Base-by-base conservation (phyloP, 2,113 vertebrate genomes). In the Cyanoderma ruficeps region DNA sequence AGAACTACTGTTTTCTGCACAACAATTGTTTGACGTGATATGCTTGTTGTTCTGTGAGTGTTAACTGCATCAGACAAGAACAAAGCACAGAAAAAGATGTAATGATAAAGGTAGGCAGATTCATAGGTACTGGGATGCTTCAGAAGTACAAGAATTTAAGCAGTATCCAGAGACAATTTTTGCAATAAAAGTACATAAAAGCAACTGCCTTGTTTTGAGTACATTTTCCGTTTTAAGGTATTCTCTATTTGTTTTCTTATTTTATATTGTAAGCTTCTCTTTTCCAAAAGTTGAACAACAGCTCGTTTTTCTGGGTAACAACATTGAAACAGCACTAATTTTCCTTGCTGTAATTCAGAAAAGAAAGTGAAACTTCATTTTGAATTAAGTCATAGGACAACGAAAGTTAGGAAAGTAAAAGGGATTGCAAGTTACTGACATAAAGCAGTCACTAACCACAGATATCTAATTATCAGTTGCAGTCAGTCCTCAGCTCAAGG, bases 281-380 rank as follows among this genome's bases (percentile, higher is more conserved):
- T 79, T 91, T 76, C 89, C 88, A 74, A 42, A 90, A 87, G 89
- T 85, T 68, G 79, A 79, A 77, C 61, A 79, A 24, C 72, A 82
- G 84, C 71, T 94, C 70, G 21, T 83, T 90, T 90, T 83, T 71
- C 27, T 41, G 30, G 50, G 42, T 69, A 47, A 37, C 47, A 52
- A 3, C 41, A 27, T 12, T 37, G n/a, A 59, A 80, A 55, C 27
- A 67, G 39, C 37, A 33, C 27, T 53, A 4, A 27, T 60, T 67
- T 81, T 30, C 18, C 20, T 74, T 93, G 23, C 49, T 53, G 44
- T 86, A 92, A 86, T 30, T 81, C 39, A 57, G 76, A 96, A 95
- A 71, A 89, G 85, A 96, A 94, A 94, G 72, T 64, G 86, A 96
- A 96, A 95, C 68, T 88, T 52, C 16, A 31, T 91, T 96, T 91